A percentile compares a stretch with the other conserved stretches of the same genome.
phyloP scores from a whole-genome alignment of 2,797 vertebrate species.

The Ptychadena robeensis region DNA sequence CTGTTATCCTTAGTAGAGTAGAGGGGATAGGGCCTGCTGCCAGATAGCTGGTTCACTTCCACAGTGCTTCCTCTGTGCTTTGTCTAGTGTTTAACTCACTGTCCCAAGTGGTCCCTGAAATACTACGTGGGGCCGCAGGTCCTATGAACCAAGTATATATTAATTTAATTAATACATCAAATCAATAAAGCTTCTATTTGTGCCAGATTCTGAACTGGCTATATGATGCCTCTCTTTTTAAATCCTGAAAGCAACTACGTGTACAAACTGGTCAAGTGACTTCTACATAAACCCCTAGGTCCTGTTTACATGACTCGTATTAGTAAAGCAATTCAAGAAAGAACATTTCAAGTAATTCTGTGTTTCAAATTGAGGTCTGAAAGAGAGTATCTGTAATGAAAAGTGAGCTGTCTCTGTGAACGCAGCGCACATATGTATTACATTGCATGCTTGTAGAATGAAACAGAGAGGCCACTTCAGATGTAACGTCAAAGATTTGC shows the following conservation, averaged over 20 bases:
- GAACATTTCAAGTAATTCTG: background rate
- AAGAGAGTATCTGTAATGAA: background rate
- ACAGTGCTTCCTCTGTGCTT: conserved; percentile 10
- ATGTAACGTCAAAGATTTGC: background rate
- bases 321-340: background rate
- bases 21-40: background rate
- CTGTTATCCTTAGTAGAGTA: background rate
- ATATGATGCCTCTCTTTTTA: background rate
- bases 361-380: background rate
- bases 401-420: background rate
- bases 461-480: background rate
- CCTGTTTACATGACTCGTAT: conserved; percentile 1
- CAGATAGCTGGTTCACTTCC: background rate
- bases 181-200: background rate
- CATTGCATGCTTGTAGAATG: background rate
- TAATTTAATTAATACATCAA: background rate
- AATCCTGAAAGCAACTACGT: background rate
- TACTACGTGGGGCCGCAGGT: background rate
- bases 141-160: background rate
- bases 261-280: conserved; percentile 2
- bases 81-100: background rate
- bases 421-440: conserved; percentile 12
- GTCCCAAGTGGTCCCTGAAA: conserved; percentile 7
- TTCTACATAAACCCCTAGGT: background rate
- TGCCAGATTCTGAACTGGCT: background rate